These are phyloP conservation scores for Epinotia nisella DNA, from an alignment of 2,888 invertebrate genomes.

Conservation along the genomic window DNA sequence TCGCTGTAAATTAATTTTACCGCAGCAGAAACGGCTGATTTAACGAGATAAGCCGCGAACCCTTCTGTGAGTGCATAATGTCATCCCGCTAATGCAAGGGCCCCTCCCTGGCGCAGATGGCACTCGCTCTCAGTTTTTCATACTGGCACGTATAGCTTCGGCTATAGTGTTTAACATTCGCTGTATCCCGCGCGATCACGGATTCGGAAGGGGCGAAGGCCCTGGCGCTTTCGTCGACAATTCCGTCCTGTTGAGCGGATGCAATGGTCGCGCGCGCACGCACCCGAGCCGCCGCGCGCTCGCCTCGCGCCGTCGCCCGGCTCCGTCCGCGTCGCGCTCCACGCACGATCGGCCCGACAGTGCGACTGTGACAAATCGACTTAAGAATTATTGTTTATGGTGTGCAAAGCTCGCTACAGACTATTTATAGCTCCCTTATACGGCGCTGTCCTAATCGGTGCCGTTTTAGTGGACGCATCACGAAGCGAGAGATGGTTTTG, in stretches of 20 bases:
- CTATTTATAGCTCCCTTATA: conserved; percentile 67
- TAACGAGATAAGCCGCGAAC: conserved; percentile 79
- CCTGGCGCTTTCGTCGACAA: conserved; percentile 72
- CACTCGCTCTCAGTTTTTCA: conserved; percentile 78
- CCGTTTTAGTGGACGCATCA: conserved; percentile 68
- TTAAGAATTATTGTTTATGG: conserved; percentile 72
- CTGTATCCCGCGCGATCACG: conserved; percentile 80
- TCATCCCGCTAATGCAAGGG: conserved; percentile 82
- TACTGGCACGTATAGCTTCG: conserved; percentile 52
- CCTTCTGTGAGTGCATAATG: conserved; percentile 82
- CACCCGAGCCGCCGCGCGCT: conserved; percentile 65
- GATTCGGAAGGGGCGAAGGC: conserved; percentile 82
- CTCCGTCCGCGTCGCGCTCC: conserved; percentile 53
- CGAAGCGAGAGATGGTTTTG: conserved; percentile 61
- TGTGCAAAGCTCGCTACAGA: conserved; percentile 64
- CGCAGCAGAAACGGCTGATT: conserved; percentile 66
- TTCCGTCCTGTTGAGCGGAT: conserved; percentile 76
- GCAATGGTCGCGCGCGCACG: conserved; percentile 80
- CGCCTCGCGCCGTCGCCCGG: conserved; percentile 52
- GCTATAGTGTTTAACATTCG: conserved; percentile 68
- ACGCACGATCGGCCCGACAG: conserved; percentile 27
- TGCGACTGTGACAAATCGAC: conserved; percentile 68
- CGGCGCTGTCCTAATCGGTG: conserved; percentile 59
- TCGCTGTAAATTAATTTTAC: conserved; percentile 70
- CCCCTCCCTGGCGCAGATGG: conserved; percentile 79